These are phyloP conservation scores for Blennius ocellaris DNA, from an alignment of 2,113 vertebrate species.

Conservation along the genomic window DNA sequence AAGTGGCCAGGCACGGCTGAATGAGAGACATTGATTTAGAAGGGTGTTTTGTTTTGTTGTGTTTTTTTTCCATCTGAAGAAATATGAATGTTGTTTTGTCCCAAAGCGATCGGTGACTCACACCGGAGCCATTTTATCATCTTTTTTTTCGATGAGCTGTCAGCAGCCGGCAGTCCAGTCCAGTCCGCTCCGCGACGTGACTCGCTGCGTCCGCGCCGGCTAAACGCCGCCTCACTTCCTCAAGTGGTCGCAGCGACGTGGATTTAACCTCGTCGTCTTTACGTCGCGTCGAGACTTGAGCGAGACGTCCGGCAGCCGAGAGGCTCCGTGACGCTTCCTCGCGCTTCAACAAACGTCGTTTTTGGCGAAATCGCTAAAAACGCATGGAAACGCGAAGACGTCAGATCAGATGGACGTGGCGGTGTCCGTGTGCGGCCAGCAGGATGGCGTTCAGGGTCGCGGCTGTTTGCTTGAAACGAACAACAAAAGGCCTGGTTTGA, in stretches of 20 bases:
- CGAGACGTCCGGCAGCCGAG: too few species aligned
- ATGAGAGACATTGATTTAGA: constrained; percentile 37
- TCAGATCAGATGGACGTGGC: too few species aligned
- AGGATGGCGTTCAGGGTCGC: too few species aligned
- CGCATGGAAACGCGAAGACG: too few species aligned
- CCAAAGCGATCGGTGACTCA: constrained; percentile 65
- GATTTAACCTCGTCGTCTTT: constrained; percentile 4
- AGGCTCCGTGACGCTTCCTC: too few species aligned
- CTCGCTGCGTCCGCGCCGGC: constrained; percentile 51
- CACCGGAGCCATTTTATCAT: constrained; percentile 60
- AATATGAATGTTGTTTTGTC: constrained; percentile 59
- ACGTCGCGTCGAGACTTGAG: too few species aligned
- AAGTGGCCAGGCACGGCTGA: constrained; percentile 28
- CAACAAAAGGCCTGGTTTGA: too few species aligned
- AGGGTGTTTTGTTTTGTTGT: too few species aligned
- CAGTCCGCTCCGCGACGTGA: constrained; percentile 52
- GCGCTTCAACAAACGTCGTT: too few species aligned
- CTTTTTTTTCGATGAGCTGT: constrained; percentile 58
- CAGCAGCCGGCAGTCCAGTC: constrained; percentile 52
- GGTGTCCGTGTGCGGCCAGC: too few species aligned
- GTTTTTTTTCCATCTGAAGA: constrained; percentile 46
- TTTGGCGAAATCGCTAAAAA: too few species aligned
- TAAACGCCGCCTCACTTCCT: constrained; percentile 58
- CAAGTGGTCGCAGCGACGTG: constrained; percentile 21
- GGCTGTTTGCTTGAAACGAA: too few species aligned